Conservation (phyloP, 2,113 vertebrate genomes). For the Aleadryas rufinucha region DNA sequence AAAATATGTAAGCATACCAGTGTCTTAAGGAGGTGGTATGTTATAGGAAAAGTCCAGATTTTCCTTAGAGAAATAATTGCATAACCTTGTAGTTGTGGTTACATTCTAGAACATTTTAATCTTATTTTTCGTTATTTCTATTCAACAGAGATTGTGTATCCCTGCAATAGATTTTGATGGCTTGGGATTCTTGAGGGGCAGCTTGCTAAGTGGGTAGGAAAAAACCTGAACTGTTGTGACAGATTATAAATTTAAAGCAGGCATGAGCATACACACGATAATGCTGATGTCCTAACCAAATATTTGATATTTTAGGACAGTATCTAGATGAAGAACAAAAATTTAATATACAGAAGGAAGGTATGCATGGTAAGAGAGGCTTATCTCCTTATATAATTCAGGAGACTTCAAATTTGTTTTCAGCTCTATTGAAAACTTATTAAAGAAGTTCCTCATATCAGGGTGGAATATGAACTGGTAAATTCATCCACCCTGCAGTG, state of each 20-base stretch:
- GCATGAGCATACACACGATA: rapidly evolving
- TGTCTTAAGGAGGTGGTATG: neutral
- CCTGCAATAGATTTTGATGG: neutral
- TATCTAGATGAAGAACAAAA: neutral
- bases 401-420: neutral
- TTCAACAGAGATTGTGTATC: neutral
- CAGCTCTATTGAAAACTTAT: neutral
- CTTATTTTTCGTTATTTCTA: neutral
- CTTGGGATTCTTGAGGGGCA: neutral
- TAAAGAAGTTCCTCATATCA: neutral
- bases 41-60: neutral
- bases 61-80: neutral
- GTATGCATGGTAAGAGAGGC: neutral
- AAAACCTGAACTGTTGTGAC: neutral
- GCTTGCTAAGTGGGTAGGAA: neutral
- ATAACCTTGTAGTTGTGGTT: neutral
- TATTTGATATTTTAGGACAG: neutral
- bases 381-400: neutral
- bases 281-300: neutral
- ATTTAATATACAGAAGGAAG: neutral
- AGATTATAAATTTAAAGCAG: neutral
- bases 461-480: neutral
- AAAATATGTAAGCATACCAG: neutral
- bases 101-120: neutral
- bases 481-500: neutral